Conservation (phyloP, 2,113 vertebrate genomes). For the Neoarius graeffei region DNA sequence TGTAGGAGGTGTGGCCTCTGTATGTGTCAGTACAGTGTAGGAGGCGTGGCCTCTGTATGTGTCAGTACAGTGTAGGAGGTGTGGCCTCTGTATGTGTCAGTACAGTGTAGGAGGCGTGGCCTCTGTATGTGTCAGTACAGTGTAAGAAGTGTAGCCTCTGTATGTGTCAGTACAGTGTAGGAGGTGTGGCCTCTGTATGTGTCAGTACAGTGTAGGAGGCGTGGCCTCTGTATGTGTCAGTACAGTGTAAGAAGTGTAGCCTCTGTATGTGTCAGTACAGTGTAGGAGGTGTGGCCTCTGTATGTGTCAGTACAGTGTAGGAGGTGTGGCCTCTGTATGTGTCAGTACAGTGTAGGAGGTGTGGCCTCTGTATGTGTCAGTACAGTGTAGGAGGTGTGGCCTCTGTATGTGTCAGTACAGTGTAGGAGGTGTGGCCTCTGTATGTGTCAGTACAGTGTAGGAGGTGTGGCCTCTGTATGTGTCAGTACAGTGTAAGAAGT, state of each 20-base stretch:
- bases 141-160: neutral
- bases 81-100: too few species aligned
- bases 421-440: neutral
- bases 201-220: neutral
- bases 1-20: neutral
- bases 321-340: too few species aligned
- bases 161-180: neutral
- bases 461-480: too few species aligned
- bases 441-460: too few species aligned
- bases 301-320: too few species aligned
- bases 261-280: neutral
- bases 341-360: too few species aligned
- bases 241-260: neutral
- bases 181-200: neutral
- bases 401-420: too few species aligned
- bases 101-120: neutral
- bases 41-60: too few species aligned
- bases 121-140: neutral
- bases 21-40: too few species aligned
- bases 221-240: neutral
- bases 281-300: neutral
- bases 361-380: neutral
- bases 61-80: too few species aligned
- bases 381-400: too few species aligned
- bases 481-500: too few species aligned